Evolutionary conservation across 2,797 vertebrate genomes (phyloP), one percentile per base, ranked within the genome.

Genomic region (Rhinichthys osculus): DNA sequence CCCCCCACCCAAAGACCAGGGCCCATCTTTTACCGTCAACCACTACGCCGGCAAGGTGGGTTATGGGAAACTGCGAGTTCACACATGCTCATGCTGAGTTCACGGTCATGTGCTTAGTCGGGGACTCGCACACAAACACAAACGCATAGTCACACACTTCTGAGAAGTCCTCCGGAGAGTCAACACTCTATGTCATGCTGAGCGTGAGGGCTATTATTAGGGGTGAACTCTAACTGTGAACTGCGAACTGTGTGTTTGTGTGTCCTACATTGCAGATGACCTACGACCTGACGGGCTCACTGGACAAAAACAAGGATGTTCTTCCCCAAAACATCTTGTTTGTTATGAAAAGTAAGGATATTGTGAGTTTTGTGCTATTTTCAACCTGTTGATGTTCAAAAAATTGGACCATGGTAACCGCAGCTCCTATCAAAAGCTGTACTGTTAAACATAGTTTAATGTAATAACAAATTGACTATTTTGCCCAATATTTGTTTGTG

Each of bases 251-350:
- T 59, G 42, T 50, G 82, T 84, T 54, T 66, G 71, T 52, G 78
- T 87, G 74, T 83, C 16, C 82, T 76, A 30, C 14, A 88, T 82
- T 94, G 90, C 59, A 99, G 98, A 94, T 98, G 88, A 97, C 95
- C 76, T 99, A 99, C 81, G 97, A 98, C 92, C 95, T 97, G 91
- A 96, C 93, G n/a, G 97, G 97, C 92, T 96, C 95, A 0, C 92
- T 97, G 92, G 95, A 95, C 90, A 97, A 96, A 95, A 99, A 99
- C 93, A 98, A 96, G 93, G 98, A 99, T 92, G 93, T 94, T 82
- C 95, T 99, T 87, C 97, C 98, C 79, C 98, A 98, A 94, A 99
- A 97, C 94, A 96, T 99, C 89, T 13, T 97, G 74, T 96, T 97
- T 93, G 95, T 96, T 72, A 97, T 99, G 96, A 99, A 99, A 96